Conservation (phyloP, 2,797 vertebrate genomes). For the Heteromormyrus szaboi region DNA sequence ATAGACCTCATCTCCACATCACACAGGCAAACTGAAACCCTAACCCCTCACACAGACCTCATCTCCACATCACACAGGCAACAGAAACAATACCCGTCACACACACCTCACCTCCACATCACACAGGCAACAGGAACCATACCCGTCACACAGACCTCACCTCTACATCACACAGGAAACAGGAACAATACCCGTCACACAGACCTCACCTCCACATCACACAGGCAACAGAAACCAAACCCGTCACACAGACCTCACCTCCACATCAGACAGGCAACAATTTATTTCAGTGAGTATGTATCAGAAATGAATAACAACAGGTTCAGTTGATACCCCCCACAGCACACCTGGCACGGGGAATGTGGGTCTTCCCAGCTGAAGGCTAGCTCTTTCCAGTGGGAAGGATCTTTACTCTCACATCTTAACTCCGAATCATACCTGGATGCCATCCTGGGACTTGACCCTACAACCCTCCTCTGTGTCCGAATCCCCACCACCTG, state of each 20-base stretch:
- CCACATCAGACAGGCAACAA: neutral
- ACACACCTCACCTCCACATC: neutral
- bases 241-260: too few species aligned
- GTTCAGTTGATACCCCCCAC: neutral
- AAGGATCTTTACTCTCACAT: neutral
- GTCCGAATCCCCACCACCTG: neutral
- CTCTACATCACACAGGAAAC: too few species aligned
- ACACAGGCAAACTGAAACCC: neutral
- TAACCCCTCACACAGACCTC: neutral
- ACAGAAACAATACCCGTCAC: neutral
- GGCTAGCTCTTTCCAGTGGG: neutral
- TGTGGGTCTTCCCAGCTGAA: neutral
- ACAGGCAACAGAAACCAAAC: neutral
- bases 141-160: too few species aligned
- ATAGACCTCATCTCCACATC: neutral
- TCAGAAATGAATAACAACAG: neutral
- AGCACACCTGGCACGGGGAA: neutral
- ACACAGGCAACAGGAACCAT: too few species aligned
- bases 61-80: neutral
- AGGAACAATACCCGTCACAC: rapidly evolving
- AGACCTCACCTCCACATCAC: neutral
- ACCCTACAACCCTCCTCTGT: neutral
- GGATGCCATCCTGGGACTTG: neutral
- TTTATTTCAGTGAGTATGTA: neutral
- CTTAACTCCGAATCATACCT: neutral